Base-by-base conservation (phyloP, 1,140 invertebrate genomes). In the Brachionus paranguensis region DNA sequence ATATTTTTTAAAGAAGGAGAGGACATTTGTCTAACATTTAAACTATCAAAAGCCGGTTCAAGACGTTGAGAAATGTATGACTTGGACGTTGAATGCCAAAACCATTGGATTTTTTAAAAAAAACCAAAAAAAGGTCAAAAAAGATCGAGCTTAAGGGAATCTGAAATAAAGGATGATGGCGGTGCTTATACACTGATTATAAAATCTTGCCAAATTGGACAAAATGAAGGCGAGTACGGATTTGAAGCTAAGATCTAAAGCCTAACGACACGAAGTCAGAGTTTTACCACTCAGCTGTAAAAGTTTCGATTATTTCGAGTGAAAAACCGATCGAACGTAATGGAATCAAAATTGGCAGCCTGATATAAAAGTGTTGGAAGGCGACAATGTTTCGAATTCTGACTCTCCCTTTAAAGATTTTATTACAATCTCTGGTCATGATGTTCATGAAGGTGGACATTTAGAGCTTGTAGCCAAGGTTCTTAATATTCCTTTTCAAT, bases 311-410 rank as follows among this genome's bases (percentile, higher is more conserved):
- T 41, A 17, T 41, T 41, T 41, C 68, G 37, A 72, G n/a, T 41
- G 68, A 72, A 43, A 72, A 29, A 29, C 24, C 24, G 10, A 11
- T 68, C 7, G 64, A 68, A 68, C n/a, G 64, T 68, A 27, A 3
- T 68, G 20, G 78, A 81, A 81, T 64, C 53, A n/a, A 3, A 81
- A 81, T 24, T 81, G 78, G 78, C 20, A 33, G 12, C 53, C 53
- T 43, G 78, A 81, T 11, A 65, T 47, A n/a, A 81, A 64, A 12
- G 37, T 81, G 17, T 24, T 43, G 8, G 60, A 55, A 55, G 55
- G 33, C 10, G 76, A 79, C 14, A 29, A 29, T 12, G n/a, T n/a
- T n/a, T n/a, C n/a, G n/a, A n/a, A n/a, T n/a, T n/a, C n/a, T n/a
- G n/a, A n/a, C n/a, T n/a, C n/a, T n/a, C n/a, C n/a, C n/a, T n/a